Conservation (phyloP, 1,140 invertebrate species). For the Lordiphosa clarofinis region DNA sequence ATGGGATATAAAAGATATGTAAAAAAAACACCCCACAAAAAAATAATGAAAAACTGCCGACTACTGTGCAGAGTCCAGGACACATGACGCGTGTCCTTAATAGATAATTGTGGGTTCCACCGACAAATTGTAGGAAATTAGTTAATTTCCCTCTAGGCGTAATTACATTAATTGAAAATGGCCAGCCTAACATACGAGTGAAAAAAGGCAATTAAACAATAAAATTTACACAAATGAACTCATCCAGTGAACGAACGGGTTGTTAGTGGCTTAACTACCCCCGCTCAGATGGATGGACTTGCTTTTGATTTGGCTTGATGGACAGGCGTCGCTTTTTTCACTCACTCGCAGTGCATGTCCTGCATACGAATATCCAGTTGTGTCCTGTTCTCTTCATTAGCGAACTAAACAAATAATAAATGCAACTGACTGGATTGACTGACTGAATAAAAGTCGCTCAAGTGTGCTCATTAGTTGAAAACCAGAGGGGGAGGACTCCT, state of each 20-base stretch:
- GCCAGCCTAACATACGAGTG: conserved; percentile 14
- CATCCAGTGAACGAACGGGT: conserved; percentile 19
- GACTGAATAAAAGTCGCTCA: conserved; percentile 46
- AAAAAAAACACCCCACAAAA: conserved; percentile 23
- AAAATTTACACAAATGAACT: conserved; percentile 52
- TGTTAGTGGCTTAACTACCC: conserved; percentile 22
- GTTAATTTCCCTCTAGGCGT: conserved; percentile 52
- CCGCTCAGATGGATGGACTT: conserved; percentile 14
- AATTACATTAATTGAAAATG: conserved; percentile 75
- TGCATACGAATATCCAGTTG: conserved; percentile 41
- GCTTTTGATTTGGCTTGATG: conserved; percentile 61
- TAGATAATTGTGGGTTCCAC: conserved; percentile 56
- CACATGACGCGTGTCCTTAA: conserved; percentile 66
- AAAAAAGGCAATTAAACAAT: conserved; percentile 74
- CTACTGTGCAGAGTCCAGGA: conserved; percentile 21
- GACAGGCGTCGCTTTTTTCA: conserved; percentile 59
- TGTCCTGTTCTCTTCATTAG: conserved; percentile 58
- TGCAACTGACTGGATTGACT: conserved; percentile 43
- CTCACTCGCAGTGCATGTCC: conserved; percentile 60
- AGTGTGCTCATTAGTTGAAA: conserved; percentile 69
- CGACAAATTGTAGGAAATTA: conserved; percentile 72
- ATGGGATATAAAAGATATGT: conserved; percentile 19
- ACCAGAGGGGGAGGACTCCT: conserved; percentile 2
- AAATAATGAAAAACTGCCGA: conserved; percentile 25
- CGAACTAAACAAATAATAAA: conserved; percentile 51